A percentile compares a stretch with the other conserved stretches of the same genome.
Conservation (phyloP, 2,797 vertebrate species). For the Sphenodon punctatus region DNA sequence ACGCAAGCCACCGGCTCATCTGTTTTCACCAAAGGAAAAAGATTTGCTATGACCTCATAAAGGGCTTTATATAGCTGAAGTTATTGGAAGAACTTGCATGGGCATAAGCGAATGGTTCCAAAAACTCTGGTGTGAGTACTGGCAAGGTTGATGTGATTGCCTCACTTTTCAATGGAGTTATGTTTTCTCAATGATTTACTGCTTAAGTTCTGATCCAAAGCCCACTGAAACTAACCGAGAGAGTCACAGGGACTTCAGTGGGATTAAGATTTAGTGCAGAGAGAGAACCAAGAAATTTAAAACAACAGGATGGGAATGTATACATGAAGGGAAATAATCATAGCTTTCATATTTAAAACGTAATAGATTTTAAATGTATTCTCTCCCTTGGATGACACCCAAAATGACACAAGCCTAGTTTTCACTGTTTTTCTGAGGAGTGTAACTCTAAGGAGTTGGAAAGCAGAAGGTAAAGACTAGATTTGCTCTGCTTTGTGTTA, state of each 20-base stretch:
- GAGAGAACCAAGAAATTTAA: neutral
- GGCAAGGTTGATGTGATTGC: too few relatives aligned
- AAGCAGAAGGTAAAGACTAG: neutral
- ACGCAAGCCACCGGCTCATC: too few relatives aligned
- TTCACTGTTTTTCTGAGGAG: neutral
- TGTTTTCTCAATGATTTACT: too few relatives aligned
- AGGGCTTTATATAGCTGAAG: neutral
- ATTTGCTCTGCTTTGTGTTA: constrained; percentile 5
- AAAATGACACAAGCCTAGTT: neutral
- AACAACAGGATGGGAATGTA: neutral
- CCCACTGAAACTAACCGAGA: neutral
- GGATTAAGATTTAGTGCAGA: neutral
- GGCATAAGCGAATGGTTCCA: neutral
- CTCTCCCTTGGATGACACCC: neutral
- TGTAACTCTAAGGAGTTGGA: neutral
- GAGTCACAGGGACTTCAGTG: neutral
- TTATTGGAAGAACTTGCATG: neutral
- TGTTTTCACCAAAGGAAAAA: too few relatives aligned
- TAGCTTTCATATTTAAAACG: neutral
- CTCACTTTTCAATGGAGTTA: too few relatives aligned
- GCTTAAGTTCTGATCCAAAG: neutral
- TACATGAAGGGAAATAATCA: neutral
- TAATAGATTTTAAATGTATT: accelerated
- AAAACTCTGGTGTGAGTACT: neutral
- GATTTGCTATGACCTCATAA: neutral